Percentiles rank a stretch among this genome's conserved stretches.
Evolutionary conservation across 2,888 invertebrate species (phyloP).

Genomic region (Mesorhabditis sp.): DNA sequence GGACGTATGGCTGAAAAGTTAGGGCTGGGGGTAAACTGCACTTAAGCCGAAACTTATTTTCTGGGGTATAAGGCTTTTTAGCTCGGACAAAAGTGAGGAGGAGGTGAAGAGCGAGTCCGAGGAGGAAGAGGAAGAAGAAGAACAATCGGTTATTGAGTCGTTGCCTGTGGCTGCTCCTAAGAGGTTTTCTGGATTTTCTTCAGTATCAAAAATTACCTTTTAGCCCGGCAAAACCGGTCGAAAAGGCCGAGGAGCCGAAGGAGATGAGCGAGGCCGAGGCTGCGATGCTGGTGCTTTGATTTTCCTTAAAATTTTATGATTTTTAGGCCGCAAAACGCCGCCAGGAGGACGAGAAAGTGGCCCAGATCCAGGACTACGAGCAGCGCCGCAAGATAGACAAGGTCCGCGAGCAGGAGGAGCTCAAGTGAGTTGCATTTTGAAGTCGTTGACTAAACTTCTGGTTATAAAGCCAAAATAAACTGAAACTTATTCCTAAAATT

Average conservation of each 20-base stretch:
- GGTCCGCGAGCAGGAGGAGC: conserved; percentile 39
- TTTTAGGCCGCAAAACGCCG: conserved; percentile 52
- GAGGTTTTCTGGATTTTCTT: background rate
- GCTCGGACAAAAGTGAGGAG: conserved; percentile 2
- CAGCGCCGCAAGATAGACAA: conserved; percentile 45
- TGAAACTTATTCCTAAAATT: background rate
- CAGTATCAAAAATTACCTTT: background rate
- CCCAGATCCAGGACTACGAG: conserved; percentile 56
- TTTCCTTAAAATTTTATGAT: background rate
- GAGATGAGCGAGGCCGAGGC: conserved; percentile 5
- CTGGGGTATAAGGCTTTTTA: background rate
- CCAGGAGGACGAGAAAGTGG: conserved; percentile 55
- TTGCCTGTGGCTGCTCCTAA: background rate
- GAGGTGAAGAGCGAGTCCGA: background rate
- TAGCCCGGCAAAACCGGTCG: background rate
- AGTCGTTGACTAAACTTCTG: background rate
- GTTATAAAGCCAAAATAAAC: background rate
- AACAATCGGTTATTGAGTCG: background rate
- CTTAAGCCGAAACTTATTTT: no score
- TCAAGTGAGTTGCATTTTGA: conserved; percentile 11
- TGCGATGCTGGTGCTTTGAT: background rate
- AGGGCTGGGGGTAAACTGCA: no score
- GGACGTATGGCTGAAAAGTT: no score
- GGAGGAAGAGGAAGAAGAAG: conserved; percentile 1
- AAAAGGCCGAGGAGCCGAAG: background rate